Base-by-base conservation (phyloP, 2,888 invertebrate species). In the Myathropa florea region DNA sequence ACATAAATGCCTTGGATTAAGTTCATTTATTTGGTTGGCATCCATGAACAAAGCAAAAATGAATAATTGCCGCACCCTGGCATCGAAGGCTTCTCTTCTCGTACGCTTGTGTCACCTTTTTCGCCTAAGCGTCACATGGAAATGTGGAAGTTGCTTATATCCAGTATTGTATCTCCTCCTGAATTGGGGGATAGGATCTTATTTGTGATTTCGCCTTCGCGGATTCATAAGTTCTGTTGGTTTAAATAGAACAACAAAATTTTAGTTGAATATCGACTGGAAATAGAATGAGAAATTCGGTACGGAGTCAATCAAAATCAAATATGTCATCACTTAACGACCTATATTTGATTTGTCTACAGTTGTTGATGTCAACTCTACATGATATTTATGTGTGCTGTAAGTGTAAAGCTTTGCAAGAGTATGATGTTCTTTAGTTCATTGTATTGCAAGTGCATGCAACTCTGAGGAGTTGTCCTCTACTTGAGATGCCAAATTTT, bases 401-500 rank as follows among this genome's bases (percentile, higher is more conserved):
- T 6, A n/a, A n/a, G n/a, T 18, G 4, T 26, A 18, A 3, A 12
- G n/a, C 23, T 23, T 28, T 63, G 36, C 55, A 59, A 18, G 36
- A 30, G 46, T 59, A 26, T 59, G 21, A 23, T 21, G 30, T 10
- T 36, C 14, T 57, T 39, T n/a, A 72, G 81, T 77, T 81, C 81
- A 81, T 81, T 85, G 77, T 81, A 84, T 76, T 72, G 68, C 76
- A 77, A 72, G 55, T 59, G 81, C 76, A 63, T 78, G 81, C 65
- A 77, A 14, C 68, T 67, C 21, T 79, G 68, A 76, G 83, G 57
- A 59, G 68, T 46, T 46, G 57, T 73, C 53, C 85, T 70, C 82
- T 64, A 64, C 60, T 77, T 63, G 82, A 83, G 91, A 91, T 92
- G 93, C 92, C 92, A 93, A 92, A 91, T 89, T 89, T 91, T 88